These are phyloP conservation scores for Drosophila picticornis DNA, from an alignment of 2,888 invertebrate genomes.

Conservation along the genomic window DNA sequence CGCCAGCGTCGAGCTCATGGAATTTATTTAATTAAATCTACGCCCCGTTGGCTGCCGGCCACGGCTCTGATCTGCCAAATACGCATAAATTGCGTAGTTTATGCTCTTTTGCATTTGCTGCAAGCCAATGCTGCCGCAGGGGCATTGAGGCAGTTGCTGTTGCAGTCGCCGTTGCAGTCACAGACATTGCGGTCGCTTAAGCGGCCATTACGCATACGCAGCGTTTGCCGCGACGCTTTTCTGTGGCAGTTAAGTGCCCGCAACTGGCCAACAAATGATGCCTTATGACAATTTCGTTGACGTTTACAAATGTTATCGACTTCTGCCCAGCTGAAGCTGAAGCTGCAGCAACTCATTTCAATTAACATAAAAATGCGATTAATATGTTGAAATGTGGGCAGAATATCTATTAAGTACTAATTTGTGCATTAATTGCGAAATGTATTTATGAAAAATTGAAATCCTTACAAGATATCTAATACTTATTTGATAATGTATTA, in stretches of 20 bases:
- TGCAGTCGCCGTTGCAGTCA: conserved; percentile 30
- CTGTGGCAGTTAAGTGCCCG: neutral
- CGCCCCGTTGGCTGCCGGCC: conserved; percentile 66
- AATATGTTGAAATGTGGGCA: neutral
- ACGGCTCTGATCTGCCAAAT: conserved; percentile 59
- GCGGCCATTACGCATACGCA: conserved; percentile 66
- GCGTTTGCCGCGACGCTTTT: conserved; percentile 18
- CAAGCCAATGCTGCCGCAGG: conserved; percentile 11
- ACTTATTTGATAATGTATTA: neutral
- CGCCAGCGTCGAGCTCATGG: conserved; percentile 52
- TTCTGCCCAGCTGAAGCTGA: conserved; percentile 13
- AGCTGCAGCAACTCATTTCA: conserved; percentile 31
- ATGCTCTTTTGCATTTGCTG: conserved; percentile 41
- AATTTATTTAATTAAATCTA: conserved; percentile 82
- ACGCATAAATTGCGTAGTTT: conserved; percentile 78
- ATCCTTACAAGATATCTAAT: rapidly evolving
- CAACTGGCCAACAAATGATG: conserved; percentile 53
- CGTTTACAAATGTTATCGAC: conserved; percentile 48
- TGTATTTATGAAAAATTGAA: neutral
- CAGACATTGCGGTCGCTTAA: conserved; percentile 34
- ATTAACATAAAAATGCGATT: conserved; percentile 49
- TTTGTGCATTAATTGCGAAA: neutral
- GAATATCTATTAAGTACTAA: neutral
- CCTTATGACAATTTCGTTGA: conserved; percentile 63
- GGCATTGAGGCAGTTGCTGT: conserved; percentile 43